phyloP scores from a whole-genome alignment of 2,113 vertebrate species.

The Bungarus multicinctus region DNA sequence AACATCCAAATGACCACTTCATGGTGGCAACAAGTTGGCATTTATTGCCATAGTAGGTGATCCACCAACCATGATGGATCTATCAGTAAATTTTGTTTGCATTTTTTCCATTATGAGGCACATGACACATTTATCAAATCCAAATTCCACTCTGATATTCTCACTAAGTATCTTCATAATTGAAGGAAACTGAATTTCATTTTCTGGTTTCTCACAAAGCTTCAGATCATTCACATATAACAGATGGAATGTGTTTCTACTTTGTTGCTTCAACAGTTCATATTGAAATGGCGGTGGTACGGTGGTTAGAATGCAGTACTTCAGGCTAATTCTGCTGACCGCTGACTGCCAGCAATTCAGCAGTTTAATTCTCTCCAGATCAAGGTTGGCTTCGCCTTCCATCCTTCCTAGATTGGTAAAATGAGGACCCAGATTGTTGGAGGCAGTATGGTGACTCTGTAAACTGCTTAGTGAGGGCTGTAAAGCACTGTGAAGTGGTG shows the following conservation, averaged over 20 bases:
- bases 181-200: not conserved
- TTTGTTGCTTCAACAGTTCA: not conserved
- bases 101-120: not conserved
- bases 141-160: not conserved
- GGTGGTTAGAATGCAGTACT: too few relatives aligned
- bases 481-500: too few relatives aligned
- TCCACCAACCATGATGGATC: not conserved
- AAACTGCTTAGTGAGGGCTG: too few relatives aligned
- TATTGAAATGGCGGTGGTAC: not conserved
- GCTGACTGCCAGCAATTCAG: too few relatives aligned
- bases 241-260: not conserved
- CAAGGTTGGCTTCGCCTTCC: too few relatives aligned
- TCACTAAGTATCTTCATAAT: not conserved
- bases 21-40: not conserved
- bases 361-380: too few relatives aligned
- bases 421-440: too few relatives aligned
- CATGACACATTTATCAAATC: not conserved
- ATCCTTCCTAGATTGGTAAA: too few relatives aligned
- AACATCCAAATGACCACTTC: not conserved
- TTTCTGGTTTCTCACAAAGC: not conserved
- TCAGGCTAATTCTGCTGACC: too few relatives aligned
- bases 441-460: too few relatives aligned
- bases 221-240: not conserved
- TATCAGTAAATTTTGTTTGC: not conserved
- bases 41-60: not conserved